phyloP scores from a whole-genome alignment of 2,888 invertebrate genomes.

The Drosophila paracracens region DNA sequence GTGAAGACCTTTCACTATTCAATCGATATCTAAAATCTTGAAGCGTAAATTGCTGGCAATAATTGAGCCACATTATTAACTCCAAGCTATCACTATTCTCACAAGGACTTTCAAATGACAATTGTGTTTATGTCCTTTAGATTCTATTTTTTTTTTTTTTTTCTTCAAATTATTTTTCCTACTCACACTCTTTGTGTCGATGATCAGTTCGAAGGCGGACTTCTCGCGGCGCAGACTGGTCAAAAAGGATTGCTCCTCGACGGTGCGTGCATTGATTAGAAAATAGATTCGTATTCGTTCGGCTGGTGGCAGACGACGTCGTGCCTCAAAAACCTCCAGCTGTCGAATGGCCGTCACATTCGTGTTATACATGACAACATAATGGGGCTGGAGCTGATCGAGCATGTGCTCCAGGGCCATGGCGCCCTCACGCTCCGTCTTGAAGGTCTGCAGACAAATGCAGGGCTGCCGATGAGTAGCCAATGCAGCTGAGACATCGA shows the following conservation, averaged over 20 bases:
- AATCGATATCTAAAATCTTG: not conserved
- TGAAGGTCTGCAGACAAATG: conserved; percentile 91
- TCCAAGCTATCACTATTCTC: too few species aligned
- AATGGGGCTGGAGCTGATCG: conserved; percentile 90
- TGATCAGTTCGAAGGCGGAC: conserved; percentile 96
- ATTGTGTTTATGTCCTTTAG: not conserved
- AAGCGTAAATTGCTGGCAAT: too few species aligned
- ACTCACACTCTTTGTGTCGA: conserved; percentile 95
- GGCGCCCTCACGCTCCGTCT: conserved; percentile 88
- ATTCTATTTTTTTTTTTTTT: not conserved
- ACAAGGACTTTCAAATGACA: not conserved
- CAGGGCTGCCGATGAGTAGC: conserved; percentile 88
- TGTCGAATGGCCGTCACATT: conserved; percentile 95
- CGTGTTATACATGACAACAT: conserved; percentile 95
- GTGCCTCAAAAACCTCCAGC: conserved; percentile 93
- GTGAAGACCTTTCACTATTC: not conserved
- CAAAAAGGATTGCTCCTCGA: conserved; percentile 98
- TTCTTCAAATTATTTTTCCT: not conserved
- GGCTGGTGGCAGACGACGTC: conserved; percentile 85
- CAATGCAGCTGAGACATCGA: conserved; percentile 88
- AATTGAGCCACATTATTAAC: too few species aligned
- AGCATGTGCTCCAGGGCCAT: conserved; percentile 90
- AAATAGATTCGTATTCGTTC: conserved; percentile 92
- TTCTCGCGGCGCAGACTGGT: conserved; percentile 96
- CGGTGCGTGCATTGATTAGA: conserved; percentile 95